Evolutionary conservation across 2,113 vertebrate genomes (phyloP).

Genomic region (Catagonus wagneri): DNA sequence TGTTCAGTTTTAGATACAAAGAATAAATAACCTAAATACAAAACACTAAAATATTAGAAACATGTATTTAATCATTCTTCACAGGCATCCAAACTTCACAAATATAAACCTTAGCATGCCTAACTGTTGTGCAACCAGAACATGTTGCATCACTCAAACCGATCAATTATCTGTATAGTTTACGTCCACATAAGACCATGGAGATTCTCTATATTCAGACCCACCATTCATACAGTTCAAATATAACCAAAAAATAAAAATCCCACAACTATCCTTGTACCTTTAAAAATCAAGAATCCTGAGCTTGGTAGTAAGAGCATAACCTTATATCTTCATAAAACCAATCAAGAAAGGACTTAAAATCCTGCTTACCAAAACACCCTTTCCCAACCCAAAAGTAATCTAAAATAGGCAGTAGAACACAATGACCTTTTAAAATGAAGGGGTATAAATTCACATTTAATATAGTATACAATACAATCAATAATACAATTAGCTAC

Average conservation of each 20-base stretch:
- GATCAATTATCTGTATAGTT: slow-evolving; percentile 81
- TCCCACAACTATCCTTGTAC: slow-evolving; percentile 89
- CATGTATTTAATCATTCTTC: slow-evolving; percentile 90
- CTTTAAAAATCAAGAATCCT: slow-evolving; percentile 92
- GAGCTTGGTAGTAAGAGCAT: slow-evolving; percentile 93
- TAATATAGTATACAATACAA: slow-evolving; percentile 91
- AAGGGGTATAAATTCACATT: slow-evolving; percentile 94
- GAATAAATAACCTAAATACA: slow-evolving; percentile 96
- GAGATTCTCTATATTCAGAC: slow-evolving; percentile 86
- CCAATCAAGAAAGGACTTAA: slow-evolving; percentile 86
- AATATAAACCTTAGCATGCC: slow-evolving; percentile 89
- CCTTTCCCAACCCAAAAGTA: slow-evolving; percentile 81
- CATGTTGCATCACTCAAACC: slow-evolving; percentile 84
- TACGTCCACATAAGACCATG: slow-evolving; percentile 82
- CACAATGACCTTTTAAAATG: slow-evolving; percentile 92
- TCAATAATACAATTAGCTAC: slow-evolving; percentile 91
- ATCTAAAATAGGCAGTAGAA: slow-evolving; percentile 90
- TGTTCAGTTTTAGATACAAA: slow-evolving; percentile 92
- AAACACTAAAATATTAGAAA: slow-evolving; percentile 94
- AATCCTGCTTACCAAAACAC: slow-evolving; percentile 86
- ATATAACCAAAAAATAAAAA: slow-evolving; percentile 86
- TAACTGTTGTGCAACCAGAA: slow-evolving; percentile 86
- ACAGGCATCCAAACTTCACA: slow-evolving; percentile 91
- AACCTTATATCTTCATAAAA: slow-evolving; percentile 92
- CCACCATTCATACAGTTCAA: slow-evolving; percentile 88